Base-by-base conservation (phyloP, 92 coral and sea anemone species). In the Actinostola sp. region DNA sequence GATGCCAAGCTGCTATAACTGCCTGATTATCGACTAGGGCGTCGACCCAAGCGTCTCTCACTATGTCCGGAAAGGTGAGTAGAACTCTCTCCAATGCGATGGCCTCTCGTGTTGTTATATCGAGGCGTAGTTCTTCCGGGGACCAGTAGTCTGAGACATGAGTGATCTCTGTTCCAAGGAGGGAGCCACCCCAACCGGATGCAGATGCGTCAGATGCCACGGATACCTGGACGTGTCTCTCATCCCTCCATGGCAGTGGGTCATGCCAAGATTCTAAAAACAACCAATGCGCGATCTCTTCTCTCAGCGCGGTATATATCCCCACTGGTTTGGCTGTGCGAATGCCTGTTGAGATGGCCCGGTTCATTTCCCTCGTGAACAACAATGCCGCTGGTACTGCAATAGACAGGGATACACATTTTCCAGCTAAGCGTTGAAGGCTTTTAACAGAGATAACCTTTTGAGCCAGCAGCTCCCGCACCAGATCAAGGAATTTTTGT, bases 101-200 rank as follows among this genome's bases (percentile, higher is more conserved):
- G 1, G 77, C 82, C 23, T 82, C 87, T 27, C 59, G 66, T 3
- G 59, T 44, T 24, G 66, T 10, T 6, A 82, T 82, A 60, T 67
- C 82, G 25, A 27, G 46, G 0, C 27, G 39, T 8, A 15, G 38
- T 29, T 81, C 64, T 13, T 54, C 44, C 4, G 17, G 52, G 13
- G 11, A 25, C 86, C 86, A 81, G 27, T 73, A 81, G 39, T 81
- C 86, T 0, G 86, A 58, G n/a, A n/a, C n/a, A n/a, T n/a, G n/a
- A 16, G 61, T 63, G 9, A 33, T 54, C 0, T 19, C 56, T 11
- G 43, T 0, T 11, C 28, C 51, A 66, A 14, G 25, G 36, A 55
- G 67, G 11, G 71, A 46, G 0, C 56, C 72, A 3, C 82, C 82
- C 82, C 82, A 82, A 30, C 82, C 78, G 3, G 88, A 56, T 4